Evolutionary conservation across 2,797 vertebrate species (phyloP), one percentile per base, ranked within the genome.

Genomic region (Agapornis canus): DNA sequence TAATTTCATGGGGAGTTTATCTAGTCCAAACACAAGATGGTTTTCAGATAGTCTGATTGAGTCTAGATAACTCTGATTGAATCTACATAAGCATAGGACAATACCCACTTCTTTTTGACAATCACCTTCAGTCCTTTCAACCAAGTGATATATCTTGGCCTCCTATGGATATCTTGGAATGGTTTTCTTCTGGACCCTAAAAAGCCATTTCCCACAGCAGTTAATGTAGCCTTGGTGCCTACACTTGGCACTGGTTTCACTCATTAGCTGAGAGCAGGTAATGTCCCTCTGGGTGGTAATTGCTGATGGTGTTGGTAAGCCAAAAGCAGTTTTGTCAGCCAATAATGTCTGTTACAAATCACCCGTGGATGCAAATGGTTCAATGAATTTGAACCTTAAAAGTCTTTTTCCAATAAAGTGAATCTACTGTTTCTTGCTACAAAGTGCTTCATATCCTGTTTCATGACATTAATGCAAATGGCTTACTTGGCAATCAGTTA

Each of bases 361-460:
- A 77, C 60, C 60, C 3, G 5, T 80, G 64, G 27, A 48, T 79
- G 59, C 57, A 89, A 83, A 69, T n/a, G 51, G 37, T 70, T 94
- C 22, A n/a, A 83, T 94, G 29, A 79, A 91, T 96, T 93, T 91
- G 80, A 82, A 76, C 77, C 85, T 87, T 91, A 47, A 79, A 86
- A 89, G 82, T 90, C 27, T 68, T 94, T 94, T 86, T 64, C 71
- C 94, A 82, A 81, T 89, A 85, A 85, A 87, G 42, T 29, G n/a
- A 49, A 12, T 81, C 72, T 92, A 59, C 69, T 91, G 60, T 71
- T 90, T 45, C 82, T 89, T 72, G 31, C 63, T 94, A 7, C 64
- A 25, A 42, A 95, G 82, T 86, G 78, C 91, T 91, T 90, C 69
- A 20, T 89, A 82, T 90, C 90, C 87, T 78, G 51, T 94, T 88